phyloP scores from a whole-genome alignment of 2,888 invertebrate species.

The Leucophora obtusa region DNA sequence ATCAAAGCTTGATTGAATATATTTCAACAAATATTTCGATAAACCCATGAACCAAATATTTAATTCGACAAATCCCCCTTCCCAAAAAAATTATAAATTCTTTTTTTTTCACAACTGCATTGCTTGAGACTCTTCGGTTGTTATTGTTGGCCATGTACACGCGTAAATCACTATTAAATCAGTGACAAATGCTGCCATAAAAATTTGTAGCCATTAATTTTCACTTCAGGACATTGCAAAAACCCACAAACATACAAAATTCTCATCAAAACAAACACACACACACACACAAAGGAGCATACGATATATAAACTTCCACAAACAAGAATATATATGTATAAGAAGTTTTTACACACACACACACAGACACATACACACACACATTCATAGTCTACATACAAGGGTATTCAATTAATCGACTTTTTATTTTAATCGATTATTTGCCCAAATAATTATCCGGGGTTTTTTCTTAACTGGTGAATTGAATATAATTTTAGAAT shows the following conservation, averaged over 20 bases:
- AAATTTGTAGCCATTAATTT: conserved; percentile 66
- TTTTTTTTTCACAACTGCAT: conserved; percentile 5
- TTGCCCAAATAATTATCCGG: no score
- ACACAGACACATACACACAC: neutral
- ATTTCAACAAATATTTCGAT: no score
- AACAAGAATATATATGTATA: neutral
- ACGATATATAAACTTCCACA: neutral
- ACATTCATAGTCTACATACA: neutral
- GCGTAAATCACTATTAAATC: conserved; percentile 64
- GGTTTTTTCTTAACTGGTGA: no score
- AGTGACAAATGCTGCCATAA: conserved; percentile 66
- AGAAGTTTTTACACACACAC: neutral
- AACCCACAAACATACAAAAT: conserved; percentile 44
- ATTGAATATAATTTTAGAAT: no score
- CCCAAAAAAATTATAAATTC: no score
- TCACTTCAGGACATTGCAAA: conserved; percentile 60
- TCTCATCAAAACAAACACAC: conserved; percentile 3
- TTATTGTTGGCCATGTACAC: conserved; percentile 25
- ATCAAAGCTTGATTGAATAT: no score
- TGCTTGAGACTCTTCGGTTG: conserved; percentile 33
- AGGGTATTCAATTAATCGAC: no score
- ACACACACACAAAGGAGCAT: neutral
- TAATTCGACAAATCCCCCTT: no score
- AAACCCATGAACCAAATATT: no score
- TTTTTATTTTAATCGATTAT: no score